Evolutionary conservation across 1,140 invertebrate species (phyloP).

Genomic region (Drosophila bipectinata): DNA sequence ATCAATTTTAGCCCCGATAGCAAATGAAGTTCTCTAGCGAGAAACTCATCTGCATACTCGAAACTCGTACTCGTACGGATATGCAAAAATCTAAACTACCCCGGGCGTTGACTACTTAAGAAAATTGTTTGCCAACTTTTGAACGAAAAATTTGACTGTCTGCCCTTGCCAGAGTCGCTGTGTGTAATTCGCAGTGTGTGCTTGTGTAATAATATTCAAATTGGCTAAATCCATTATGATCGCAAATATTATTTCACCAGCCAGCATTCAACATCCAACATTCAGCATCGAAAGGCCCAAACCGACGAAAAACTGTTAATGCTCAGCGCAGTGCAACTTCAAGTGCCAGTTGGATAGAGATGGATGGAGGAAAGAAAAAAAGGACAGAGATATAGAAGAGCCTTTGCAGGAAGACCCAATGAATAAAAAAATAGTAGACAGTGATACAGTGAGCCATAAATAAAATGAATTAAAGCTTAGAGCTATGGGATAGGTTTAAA

Average conservation of each 20-base stretch:
- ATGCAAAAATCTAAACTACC: constrained; percentile 68
- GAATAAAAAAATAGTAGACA: constrained; percentile 1
- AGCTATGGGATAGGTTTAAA: background rate
- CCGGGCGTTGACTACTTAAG: constrained; percentile 69
- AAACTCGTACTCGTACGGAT: constrained; percentile 18
- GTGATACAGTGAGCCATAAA: background rate
- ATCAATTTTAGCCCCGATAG: constrained; percentile 38
- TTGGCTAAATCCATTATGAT: constrained; percentile 81
- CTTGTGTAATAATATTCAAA: constrained; percentile 81
- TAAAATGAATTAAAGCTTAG: background rate
- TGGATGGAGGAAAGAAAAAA: background rate
- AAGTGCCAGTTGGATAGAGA: constrained; percentile 27
- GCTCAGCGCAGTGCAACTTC: constrained; percentile 36
- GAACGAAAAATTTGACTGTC: constrained; percentile 56
- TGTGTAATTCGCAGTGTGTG: constrained; percentile 46
- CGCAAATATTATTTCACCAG: constrained; percentile 80
- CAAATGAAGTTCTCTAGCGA: constrained; percentile 42
- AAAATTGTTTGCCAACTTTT: constrained; percentile 73
- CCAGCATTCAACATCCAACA: constrained; percentile 17
- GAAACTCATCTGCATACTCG: constrained; percentile 58
- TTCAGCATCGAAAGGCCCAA: constrained; percentile 3
- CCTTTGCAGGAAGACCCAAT: background rate
- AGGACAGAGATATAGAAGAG: background rate
- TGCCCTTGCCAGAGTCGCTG: constrained; percentile 19
- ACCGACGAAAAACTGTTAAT: constrained; percentile 38